Percentiles rank a stretch among this genome's conserved stretches.
Conservation (phyloP, 2,113 vertebrate genomes). For the Dendropsophus ebraccatus region DNA sequence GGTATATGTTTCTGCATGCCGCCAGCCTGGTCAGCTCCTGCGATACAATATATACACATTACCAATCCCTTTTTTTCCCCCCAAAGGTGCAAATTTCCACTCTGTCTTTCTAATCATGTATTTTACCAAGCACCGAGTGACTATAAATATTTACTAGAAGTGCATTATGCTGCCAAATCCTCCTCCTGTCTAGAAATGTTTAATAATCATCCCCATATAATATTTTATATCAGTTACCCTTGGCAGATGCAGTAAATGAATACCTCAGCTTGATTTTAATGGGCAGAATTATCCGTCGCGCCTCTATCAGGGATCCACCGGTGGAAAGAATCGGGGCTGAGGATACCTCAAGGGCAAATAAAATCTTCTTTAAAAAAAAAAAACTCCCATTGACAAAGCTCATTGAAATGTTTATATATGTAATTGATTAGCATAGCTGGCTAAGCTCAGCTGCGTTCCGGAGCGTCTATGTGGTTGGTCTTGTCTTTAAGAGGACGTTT, state of each 20-base stretch:
- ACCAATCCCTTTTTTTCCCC: not conserved
- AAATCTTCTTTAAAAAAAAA: slow-evolving; percentile 8
- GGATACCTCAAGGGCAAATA: slow-evolving; percentile 15
- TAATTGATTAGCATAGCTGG: slow-evolving; percentile 23
- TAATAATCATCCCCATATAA: slow-evolving; percentile 9
- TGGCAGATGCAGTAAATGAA: not conserved
- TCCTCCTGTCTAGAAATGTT: slow-evolving; percentile 17
- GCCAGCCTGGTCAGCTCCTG: not conserved
- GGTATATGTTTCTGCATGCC: no score
- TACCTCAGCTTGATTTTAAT: not conserved
- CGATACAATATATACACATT: not conserved
- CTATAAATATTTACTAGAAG: slow-evolving; percentile 12
- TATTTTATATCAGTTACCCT: not conserved
- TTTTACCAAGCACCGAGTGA: slow-evolving; percentile 12
- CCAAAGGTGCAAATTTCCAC: not conserved
- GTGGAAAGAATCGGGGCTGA: not conserved
- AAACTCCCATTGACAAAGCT: slow-evolving; percentile 31
- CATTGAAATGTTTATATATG: slow-evolving; percentile 9
- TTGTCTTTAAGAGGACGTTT: slow-evolving; percentile 36
- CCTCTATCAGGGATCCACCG: not conserved
- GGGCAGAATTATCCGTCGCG: not conserved
- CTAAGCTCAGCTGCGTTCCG: slow-evolving; percentile 1
- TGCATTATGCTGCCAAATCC: not conserved
- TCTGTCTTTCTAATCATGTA: not conserved
- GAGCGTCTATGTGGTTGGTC: slow-evolving; percentile 44